These are phyloP conservation scores for Notarius lentiginosus DNA, from an alignment of 2,113 vertebrate genomes.

Conservation along the genomic window DNA sequence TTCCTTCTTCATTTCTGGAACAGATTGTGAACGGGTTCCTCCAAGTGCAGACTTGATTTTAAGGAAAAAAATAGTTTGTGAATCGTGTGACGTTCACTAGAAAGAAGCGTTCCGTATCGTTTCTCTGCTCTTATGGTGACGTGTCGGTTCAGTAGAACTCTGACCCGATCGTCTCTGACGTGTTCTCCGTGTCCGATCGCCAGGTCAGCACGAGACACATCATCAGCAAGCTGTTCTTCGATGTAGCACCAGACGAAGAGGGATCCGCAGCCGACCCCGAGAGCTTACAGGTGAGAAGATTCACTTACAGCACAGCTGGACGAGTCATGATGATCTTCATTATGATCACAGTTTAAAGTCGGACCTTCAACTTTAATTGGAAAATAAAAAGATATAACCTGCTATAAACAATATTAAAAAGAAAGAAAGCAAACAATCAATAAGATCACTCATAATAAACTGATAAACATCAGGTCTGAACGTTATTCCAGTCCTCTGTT, in stretches of 20 bases:
- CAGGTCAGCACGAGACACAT: constrained; percentile 89
- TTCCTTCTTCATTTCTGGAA: no score
- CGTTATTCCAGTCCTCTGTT: neutral
- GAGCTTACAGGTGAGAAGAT: constrained; percentile 81
- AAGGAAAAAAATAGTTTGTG: no score
- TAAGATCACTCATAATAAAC: no score
- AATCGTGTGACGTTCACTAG: no score
- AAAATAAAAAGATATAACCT: no score
- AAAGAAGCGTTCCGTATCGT: neutral
- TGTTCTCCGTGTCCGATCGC: constrained; percentile 1
- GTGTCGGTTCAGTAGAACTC: neutral
- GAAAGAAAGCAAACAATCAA: no score
- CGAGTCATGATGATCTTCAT: neutral
- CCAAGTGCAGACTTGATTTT: no score
- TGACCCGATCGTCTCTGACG: no score
- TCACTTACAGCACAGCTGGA: neutral
- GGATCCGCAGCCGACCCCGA: constrained; percentile 75
- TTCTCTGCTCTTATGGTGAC: neutral
- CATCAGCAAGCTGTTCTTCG: constrained; percentile 91
- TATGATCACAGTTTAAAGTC: neutral
- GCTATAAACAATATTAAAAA: no score
- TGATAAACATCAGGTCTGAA: neutral
- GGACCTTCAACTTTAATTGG: no score
- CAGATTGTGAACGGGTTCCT: no score
- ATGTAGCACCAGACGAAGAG: constrained; percentile 80